These are phyloP conservation scores for Phylloscopus trochiloides DNA, from an alignment of 2,113 vertebrate species.

Conservation along the genomic window DNA sequence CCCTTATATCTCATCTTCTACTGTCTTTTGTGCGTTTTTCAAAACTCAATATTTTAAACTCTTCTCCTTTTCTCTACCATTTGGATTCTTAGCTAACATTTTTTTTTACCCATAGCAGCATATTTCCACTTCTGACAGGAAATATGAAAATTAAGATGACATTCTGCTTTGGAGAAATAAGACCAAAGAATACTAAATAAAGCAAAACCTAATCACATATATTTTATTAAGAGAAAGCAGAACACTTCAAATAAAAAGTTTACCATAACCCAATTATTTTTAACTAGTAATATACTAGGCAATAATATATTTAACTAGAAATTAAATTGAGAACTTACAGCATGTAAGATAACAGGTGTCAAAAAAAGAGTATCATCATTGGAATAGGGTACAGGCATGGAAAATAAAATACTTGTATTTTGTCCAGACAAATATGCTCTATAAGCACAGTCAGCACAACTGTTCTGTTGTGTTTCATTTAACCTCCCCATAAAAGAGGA, in stretches of 20 bases:
- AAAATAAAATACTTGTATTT: background rate
- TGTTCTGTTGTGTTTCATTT: background rate
- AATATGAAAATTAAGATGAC: background rate
- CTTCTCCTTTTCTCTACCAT: background rate
- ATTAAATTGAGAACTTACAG: background rate
- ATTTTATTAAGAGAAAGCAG: background rate
- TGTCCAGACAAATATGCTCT: background rate
- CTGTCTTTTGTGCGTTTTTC: fast-evolving
- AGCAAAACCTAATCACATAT: background rate
- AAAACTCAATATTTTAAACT: background rate
- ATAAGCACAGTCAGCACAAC: background rate
- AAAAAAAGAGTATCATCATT: background rate
- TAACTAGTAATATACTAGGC: background rate
- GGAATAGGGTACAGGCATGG: background rate
- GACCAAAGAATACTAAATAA: background rate
- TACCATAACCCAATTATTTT: background rate
- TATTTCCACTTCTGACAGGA: background rate
- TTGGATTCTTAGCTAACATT: background rate
- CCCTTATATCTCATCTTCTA: background rate
- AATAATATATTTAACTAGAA: background rate
- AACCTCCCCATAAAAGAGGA: background rate
- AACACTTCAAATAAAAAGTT: background rate
- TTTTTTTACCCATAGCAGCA: background rate
- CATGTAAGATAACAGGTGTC: background rate
- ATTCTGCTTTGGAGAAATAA: background rate